These are phyloP conservation scores for Gisinianus flammeolus DNA, from an alignment of 2,888 invertebrate species.

Conservation along the genomic window DNA sequence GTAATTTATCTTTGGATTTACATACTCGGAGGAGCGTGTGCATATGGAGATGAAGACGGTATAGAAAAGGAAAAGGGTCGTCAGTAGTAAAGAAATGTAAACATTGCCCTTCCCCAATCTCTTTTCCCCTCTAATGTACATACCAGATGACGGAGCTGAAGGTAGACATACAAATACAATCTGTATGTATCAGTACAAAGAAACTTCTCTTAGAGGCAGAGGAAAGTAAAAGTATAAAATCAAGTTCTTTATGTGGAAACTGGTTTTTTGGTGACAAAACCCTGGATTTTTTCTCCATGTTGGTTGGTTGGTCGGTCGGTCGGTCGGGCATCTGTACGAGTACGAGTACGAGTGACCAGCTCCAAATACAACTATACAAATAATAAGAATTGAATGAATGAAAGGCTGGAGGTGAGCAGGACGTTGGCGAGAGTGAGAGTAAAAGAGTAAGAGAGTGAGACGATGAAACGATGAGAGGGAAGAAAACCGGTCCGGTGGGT, in stretches of 20 bases:
- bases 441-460: slow-evolving; percentile 8
- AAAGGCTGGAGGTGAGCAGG: background rate
- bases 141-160: background rate
- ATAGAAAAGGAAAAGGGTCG: background rate
- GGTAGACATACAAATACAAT: background rate
- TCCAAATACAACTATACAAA: background rate
- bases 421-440: background rate
- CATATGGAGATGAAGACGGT: background rate
- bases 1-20: background rate
- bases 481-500: slow-evolving; percentile 32
- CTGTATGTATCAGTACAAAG: no score
- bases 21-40: background rate
- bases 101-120: background rate
- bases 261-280: slow-evolving; percentile 23
- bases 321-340: background rate
- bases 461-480: background rate
- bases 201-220: background rate
- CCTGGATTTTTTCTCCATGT: background rate
- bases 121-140: background rate
- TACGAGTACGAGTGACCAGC: background rate
- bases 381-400: background rate
- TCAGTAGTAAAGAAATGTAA: background rate
- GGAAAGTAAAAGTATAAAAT: background rate
- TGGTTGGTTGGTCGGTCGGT: no score
- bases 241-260: slow-evolving; percentile 1